Conservation (phyloP, 2,797 vertebrate species). For the Schizopygopsis malacanthus region DNA sequence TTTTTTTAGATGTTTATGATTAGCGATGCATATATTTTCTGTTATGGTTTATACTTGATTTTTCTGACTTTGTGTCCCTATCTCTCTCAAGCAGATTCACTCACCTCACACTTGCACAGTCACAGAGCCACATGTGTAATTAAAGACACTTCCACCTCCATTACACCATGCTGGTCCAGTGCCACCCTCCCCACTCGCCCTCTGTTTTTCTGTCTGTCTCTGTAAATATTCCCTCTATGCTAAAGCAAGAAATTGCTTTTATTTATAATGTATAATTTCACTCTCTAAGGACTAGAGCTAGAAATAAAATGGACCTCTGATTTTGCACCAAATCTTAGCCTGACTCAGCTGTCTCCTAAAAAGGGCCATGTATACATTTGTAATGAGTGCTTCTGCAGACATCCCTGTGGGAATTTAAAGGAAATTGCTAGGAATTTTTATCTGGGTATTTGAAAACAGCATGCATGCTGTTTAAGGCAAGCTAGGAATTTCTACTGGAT, state of each 20-base stretch:
- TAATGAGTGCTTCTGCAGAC: slow-evolving; percentile 62
- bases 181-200: slow-evolving; percentile 39
- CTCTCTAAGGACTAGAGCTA: slow-evolving; percentile 48
- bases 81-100: slow-evolving; percentile 37
- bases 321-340: slow-evolving; percentile 49
- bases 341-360: slow-evolving; percentile 49
- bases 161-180: slow-evolving; percentile 58
- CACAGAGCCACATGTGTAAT: slow-evolving; percentile 62
- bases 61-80: slow-evolving; percentile 10
- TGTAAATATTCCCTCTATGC: slow-evolving; percentile 34
- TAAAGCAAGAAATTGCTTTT: slow-evolving; percentile 55
- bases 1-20: background rate
- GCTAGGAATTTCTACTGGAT: slow-evolving; percentile 50
- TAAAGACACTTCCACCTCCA: slow-evolving; percentile 64
- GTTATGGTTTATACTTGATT: background rate
- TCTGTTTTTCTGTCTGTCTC: slow-evolving; percentile 49
- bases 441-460: slow-evolving; percentile 63
- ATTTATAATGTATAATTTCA: slow-evolving; percentile 65
- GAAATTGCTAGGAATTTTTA: slow-evolving; percentile 69
- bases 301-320: slow-evolving; percentile 43
- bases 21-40: background rate
- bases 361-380: slow-evolving; percentile 42
- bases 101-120: slow-evolving; percentile 46
- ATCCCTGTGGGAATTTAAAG: slow-evolving; percentile 68
- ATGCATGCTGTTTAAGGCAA: slow-evolving; percentile 61